These are phyloP conservation scores for Lanius collurio DNA, from an alignment of 2,113 vertebrate species.

Conservation along the genomic window DNA sequence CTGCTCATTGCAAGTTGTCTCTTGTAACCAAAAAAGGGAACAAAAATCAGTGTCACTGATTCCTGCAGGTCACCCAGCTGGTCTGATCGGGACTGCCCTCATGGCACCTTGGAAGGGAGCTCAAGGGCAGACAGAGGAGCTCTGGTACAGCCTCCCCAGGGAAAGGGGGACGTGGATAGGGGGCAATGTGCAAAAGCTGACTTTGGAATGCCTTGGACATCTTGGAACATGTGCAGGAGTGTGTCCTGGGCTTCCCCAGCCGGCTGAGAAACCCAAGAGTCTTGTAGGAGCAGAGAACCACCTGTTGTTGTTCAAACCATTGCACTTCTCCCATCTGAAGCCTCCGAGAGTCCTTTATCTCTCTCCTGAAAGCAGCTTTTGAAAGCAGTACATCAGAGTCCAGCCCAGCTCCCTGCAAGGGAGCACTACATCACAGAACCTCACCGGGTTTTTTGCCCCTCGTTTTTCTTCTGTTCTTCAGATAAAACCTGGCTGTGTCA, in stretches of 20 bases:
- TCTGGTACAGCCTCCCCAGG: not conserved
- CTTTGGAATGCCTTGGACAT: not conserved
- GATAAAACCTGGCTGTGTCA: not conserved
- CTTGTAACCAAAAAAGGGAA: not conserved
- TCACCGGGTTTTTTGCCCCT: not conserved
- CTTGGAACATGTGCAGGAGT: not conserved
- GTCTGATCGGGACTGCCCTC: not conserved
- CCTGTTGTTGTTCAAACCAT: conserved; percentile 8
- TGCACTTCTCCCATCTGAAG: conserved; percentile 24
- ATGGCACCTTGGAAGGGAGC: not conserved
- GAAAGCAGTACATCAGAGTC: conserved; percentile 25
- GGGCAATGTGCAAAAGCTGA: not conserved
- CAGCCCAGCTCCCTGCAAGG: not conserved
- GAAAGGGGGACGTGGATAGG: not conserved
- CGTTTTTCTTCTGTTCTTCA: not conserved
- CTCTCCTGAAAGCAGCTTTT: conserved; percentile 29
- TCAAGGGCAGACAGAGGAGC: not conserved
- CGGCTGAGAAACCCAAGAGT: not conserved
- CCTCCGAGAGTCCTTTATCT: conserved; percentile 1
- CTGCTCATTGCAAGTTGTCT: not conserved
- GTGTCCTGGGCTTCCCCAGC: not conserved
- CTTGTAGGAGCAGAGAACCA: not conserved
- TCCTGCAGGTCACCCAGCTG: not conserved
- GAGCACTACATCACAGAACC: conserved; percentile 21
- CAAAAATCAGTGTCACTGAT: not conserved